Evolutionary conservation across 2,113 vertebrate genomes (phyloP).

Genomic region (Phalacrocorax brasilianus): DNA sequence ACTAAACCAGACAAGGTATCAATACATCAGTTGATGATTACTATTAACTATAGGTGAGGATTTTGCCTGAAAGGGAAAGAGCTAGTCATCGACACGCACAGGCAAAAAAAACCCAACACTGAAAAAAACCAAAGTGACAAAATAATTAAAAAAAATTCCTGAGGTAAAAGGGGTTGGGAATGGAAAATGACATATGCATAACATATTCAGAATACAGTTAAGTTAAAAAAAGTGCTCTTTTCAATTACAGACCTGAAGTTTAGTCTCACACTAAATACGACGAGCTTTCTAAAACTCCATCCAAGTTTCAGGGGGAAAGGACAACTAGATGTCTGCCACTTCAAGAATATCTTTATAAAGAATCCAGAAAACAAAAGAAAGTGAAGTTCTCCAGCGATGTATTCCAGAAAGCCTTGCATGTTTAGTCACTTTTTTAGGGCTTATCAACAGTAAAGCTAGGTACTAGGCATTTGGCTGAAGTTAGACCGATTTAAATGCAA

Average conservation of each 20-base stretch:
- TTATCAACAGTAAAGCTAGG: neutral
- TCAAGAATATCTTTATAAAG: neutral
- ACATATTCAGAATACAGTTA: neutral
- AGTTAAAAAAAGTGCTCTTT: neutral
- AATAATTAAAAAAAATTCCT: neutral
- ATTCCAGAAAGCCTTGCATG: neutral
- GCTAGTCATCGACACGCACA: accelerated
- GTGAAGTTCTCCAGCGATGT: neutral
- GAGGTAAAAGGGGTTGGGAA: neutral
- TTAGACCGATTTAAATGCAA: neutral
- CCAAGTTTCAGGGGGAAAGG: neutral
- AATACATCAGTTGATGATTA: neutral
- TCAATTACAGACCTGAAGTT: neutral
- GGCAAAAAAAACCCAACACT: neutral
- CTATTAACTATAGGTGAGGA: neutral
- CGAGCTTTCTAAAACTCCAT: neutral
- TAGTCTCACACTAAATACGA: neutral
- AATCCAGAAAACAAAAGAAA: neutral
- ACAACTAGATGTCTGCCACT: neutral
- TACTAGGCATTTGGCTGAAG: neutral
- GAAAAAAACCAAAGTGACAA: neutral
- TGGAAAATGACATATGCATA: accelerated
- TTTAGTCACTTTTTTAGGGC: neutral
- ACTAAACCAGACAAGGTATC: neutral
- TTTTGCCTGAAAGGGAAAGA: neutral